phyloP scores from a whole-genome alignment of 53 echinoderm and acorn worm species.

The Luidia sarsii region DNA sequence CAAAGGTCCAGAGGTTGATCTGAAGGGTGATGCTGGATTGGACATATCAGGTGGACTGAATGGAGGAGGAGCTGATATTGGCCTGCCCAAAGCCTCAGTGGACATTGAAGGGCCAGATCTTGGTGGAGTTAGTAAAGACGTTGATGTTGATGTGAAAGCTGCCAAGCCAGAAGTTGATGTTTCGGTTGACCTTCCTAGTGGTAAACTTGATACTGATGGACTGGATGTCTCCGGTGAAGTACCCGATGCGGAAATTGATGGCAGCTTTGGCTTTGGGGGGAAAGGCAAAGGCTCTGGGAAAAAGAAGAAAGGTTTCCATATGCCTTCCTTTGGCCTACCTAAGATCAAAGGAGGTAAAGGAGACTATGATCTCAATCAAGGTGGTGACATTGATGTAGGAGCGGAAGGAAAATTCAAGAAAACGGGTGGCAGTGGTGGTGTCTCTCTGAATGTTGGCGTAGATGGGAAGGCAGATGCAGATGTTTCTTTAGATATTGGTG shows the following conservation, averaged over 20 bases:
- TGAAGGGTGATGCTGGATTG: slow-evolving; percentile 28
- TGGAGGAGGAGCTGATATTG: slow-evolving; percentile 7
- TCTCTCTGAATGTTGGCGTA: slow-evolving; percentile 55
- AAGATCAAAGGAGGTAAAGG: slow-evolving; percentile 60
- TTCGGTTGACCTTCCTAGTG: slow-evolving; percentile 37
- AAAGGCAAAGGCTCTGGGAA: slow-evolving; percentile 36
- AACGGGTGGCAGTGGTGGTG: slow-evolving; percentile 59
- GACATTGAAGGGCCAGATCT: slow-evolving; percentile 41
- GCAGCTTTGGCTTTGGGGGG: slow-evolving; percentile 14
- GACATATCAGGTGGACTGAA: slow-evolving; percentile 26
- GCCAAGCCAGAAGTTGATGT: slow-evolving; percentile 50
- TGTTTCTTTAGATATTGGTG: slow-evolving; percentile 37
- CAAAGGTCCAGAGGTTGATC: slow-evolving; percentile 46
- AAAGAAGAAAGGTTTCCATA: slow-evolving; percentile 54
- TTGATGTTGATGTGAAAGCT: slow-evolving; percentile 45
- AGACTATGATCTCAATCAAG: slow-evolving; percentile 22
- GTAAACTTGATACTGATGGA: slow-evolving; percentile 17
- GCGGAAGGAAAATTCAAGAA: slow-evolving; percentile 54
- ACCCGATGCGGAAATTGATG: slow-evolving; percentile 48
- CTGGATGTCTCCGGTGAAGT: slow-evolving; percentile 40
- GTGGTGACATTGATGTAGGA: slow-evolving; percentile 55
- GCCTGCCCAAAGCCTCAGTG: neutral
- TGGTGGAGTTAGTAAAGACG: slow-evolving; percentile 9
- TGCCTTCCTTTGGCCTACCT: slow-evolving; percentile 38
- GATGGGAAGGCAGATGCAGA: slow-evolving; percentile 54